Conservation (phyloP, 2,797 vertebrate species). For the Hafferia zeledoni region DNA sequence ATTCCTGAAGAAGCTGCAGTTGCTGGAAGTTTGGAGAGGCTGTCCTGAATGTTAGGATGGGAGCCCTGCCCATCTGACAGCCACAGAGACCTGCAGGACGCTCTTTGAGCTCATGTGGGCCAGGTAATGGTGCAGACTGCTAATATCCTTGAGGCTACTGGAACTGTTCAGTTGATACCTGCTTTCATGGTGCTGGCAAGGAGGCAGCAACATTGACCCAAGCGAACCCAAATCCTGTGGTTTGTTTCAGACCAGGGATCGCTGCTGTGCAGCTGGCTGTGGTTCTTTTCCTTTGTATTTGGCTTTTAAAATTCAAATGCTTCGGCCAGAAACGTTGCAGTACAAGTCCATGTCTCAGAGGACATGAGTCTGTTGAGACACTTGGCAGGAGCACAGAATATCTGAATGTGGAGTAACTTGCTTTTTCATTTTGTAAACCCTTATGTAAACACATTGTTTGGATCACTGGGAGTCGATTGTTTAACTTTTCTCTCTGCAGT, state of each 20-base stretch:
- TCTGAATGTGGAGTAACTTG: background rate
- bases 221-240: background rate
- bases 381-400: background rate
- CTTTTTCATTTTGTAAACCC: background rate
- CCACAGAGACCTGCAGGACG: accelerated
- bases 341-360: background rate
- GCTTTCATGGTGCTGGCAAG: background rate
- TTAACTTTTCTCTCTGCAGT: slow-evolving; percentile 17
- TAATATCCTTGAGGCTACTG: background rate
- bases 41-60: accelerated
- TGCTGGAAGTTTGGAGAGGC: background rate
- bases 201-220: background rate
- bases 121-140: background rate
- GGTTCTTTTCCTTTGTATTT: background rate
- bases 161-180: accelerated
- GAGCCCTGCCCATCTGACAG: background rate
- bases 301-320: background rate
- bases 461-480: background rate
- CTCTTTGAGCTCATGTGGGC: background rate
- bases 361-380: background rate
- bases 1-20: background rate
- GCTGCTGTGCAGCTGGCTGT: background rate
- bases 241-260: background rate
- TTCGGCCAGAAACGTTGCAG: slow-evolving; percentile 4
- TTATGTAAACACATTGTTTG: slow-evolving; percentile 30